Conservation (phyloP, 1,140 invertebrate genomes). For the Cheumatopsyche charites region DNA sequence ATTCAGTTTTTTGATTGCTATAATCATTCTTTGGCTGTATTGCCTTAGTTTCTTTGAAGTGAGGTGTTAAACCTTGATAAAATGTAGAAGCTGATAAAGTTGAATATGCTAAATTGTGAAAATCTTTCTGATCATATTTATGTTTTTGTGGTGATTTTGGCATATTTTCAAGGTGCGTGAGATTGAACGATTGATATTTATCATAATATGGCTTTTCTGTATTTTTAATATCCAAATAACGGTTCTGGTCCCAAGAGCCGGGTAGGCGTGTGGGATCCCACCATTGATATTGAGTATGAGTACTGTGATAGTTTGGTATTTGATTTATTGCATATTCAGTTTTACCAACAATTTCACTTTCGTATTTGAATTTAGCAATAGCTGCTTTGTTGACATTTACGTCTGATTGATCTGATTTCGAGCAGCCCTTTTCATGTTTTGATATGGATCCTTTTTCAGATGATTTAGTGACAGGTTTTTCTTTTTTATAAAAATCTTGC, state of each 20-base stretch:
- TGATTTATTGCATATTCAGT: conserved; percentile 64
- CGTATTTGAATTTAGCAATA: conserved; percentile 62
- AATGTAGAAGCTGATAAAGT: conserved; percentile 54
- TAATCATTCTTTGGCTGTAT: conserved; percentile 55
- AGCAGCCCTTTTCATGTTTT: conserved; percentile 59
- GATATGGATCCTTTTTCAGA: conserved; percentile 55
- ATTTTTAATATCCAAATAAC: conserved; percentile 59
- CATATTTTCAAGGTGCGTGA: conserved; percentile 62
- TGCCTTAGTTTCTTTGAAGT: conserved; percentile 58
- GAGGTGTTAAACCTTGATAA: conserved; percentile 53
- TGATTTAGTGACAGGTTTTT: conserved; percentile 57
- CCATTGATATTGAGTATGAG: conserved; percentile 66
- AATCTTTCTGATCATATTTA: conserved; percentile 60
- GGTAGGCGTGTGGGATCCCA: conserved; percentile 64
- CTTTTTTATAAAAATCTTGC: conserved; percentile 62
- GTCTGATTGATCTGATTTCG: conserved; percentile 58
- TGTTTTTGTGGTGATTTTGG: conserved; percentile 61
- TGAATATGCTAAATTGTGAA: conserved; percentile 59
- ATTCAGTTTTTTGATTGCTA: conserved; percentile 56
- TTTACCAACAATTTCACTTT: conserved; percentile 62
- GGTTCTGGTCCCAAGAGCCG: conserved; percentile 58
- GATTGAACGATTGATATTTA: conserved; percentile 62
- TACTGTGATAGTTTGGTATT: conserved; percentile 66
- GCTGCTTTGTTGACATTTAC: conserved; percentile 50
- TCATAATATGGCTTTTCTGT: conserved; percentile 58